Percentiles rank a stretch among this genome's conserved stretches.
Evolutionary conservation across 1,140 invertebrate species (phyloP).

Genomic region (Pseudomyrmex gracilis): DNA sequence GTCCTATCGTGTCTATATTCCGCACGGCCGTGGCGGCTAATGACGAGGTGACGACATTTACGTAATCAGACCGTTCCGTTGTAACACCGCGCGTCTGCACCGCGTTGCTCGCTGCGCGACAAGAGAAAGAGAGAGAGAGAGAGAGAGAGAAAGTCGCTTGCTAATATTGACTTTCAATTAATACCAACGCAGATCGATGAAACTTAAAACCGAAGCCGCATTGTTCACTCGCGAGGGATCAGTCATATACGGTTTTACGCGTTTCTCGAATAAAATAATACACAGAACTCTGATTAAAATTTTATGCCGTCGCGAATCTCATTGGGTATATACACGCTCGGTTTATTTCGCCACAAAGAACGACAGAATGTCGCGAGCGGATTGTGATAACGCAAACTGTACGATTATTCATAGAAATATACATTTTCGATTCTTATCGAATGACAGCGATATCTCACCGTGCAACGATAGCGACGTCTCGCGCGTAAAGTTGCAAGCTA

Average conservation of each 20-base stretch:
- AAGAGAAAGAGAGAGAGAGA: no score
- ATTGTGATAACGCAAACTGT: neutral
- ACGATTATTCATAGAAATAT: conserved; percentile 14
- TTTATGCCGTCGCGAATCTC: neutral
- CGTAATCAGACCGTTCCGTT: conserved; percentile 48
- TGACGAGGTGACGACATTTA: conserved; percentile 41
- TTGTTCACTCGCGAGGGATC: neutral
- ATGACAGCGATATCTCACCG: conserved; percentile 29
- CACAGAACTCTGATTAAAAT: neutral
- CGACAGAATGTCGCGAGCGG: neutral
- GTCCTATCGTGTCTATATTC: conserved; percentile 33
- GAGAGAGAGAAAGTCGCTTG: neutral
- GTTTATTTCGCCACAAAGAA: neutral
- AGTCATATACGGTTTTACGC: neutral
- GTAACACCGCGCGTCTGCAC: conserved; percentile 2
- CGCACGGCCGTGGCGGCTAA: conserved; percentile 4
- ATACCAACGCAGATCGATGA: conserved; percentile 4
- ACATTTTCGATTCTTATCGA: conserved; percentile 9
- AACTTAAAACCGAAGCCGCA: conserved; percentile 37
- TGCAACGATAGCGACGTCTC: neutral
- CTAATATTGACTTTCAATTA: conserved; percentile 69
- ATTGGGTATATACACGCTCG: neutral
- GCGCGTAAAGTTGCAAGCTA: no score
- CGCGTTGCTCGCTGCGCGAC: conserved; percentile 34
- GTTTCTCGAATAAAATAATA: neutral